Base-by-base conservation (phyloP, 2,797 vertebrate genomes). In the Odontamblyopus rebecca region DNA sequence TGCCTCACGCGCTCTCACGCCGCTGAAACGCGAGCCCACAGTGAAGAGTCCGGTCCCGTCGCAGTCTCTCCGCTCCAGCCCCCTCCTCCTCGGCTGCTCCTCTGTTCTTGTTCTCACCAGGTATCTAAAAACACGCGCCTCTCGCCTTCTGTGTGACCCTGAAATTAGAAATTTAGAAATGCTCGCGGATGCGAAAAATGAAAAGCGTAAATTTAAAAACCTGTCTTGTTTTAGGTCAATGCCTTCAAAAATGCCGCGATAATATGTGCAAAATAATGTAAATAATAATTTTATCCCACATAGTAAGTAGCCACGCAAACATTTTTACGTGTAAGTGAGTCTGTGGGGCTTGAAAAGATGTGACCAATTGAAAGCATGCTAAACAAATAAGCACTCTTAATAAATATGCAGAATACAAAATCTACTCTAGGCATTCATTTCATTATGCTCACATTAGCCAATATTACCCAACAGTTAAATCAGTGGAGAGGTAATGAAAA, bases 1-100 rank as follows among this genome's bases (percentile, higher is more conserved):
- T 69, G 75, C 66, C 61, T 76, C 78, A 72, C 56, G 81, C 77
- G 74, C 84, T 77, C 57, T 62, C 65, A 75, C 74, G 56, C 18
- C 62, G 60, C 70, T 67, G 68, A 4, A 50, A 56, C 50, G 80
- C 71, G 74, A 56, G 75, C 56, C 38, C 69, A 41, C 69, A 60
- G 68, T 30, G 71, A 69, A 44, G 62, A 12, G 72, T 65, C 62
- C 62, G 38, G 38, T 65, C 62, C 38, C 44, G 44, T 48, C 44
- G 44, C 44, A 48, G 44, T 48, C 44, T 30, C 32, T 35, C 35
- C 35, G 61, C 18, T 62, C 35, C 9, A 19, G n/a, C 23, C 70
- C 6, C 51, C 19, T 32, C 27, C 16, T 27, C 27, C 11, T 41
- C 30, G 19, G 27, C 50, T 64, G 35, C 73, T 62, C 48, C 56